Percentiles rank a stretch among this genome's conserved stretches.
Evolutionary conservation across 2,888 invertebrate species (phyloP).

Genomic region (Tholera decimalis): DNA sequence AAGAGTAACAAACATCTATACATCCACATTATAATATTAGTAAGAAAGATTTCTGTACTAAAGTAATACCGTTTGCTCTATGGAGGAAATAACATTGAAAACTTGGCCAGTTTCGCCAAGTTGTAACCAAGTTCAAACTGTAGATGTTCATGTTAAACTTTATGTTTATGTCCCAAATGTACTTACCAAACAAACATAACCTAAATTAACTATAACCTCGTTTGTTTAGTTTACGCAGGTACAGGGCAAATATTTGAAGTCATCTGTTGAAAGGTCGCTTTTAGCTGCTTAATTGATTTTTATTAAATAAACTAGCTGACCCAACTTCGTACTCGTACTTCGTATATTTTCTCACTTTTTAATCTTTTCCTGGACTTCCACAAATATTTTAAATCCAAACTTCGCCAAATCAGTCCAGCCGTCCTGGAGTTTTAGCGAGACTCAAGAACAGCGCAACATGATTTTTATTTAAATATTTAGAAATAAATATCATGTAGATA

Average conservation of each 20-base stretch:
- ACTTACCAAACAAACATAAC: conserved; percentile 25
- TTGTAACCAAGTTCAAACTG: conserved; percentile 31
- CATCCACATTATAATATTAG: too few relatives aligned
- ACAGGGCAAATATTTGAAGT: conserved; percentile 45
- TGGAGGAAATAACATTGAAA: conserved; percentile 14
- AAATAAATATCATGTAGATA: too few relatives aligned
- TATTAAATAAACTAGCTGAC: conserved; percentile 17
- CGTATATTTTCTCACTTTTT: too few relatives aligned
- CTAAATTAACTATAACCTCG: conserved; percentile 24
- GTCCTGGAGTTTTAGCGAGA: too few relatives aligned
- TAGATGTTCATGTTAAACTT: conserved; percentile 27
- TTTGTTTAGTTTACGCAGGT: neutral
- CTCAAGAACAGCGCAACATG: too few relatives aligned
- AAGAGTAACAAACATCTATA: too few relatives aligned
- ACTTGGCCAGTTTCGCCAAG: conserved; percentile 22
- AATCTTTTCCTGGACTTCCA: too few relatives aligned
- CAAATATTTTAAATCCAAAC: too few relatives aligned
- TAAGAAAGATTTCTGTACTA: neutral
- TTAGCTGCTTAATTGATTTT: conserved; percentile 23
- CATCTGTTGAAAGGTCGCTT: neutral
- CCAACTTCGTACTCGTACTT: neutral
- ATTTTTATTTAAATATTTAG: too few relatives aligned
- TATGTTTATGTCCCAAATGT: conserved; percentile 36
- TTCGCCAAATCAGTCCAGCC: too few relatives aligned
- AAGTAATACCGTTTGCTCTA: neutral